Conservation (phyloP, 2,797 vertebrate genomes). For the Labroides dimidiatus region DNA sequence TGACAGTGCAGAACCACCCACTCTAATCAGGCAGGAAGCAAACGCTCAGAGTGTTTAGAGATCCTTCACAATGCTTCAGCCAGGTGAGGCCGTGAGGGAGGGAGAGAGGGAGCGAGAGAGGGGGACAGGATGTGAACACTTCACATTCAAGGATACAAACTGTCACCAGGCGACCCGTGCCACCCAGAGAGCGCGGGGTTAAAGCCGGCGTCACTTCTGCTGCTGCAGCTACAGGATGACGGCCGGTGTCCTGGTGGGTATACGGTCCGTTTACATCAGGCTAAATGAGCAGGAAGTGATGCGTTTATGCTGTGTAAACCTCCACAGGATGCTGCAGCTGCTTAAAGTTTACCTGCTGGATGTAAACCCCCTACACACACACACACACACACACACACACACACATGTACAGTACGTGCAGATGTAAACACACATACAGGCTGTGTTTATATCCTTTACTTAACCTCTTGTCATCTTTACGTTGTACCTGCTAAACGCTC, state of each 20-base stretch:
- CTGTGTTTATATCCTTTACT: slow-evolving; percentile 36
- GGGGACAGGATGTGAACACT: slow-evolving; percentile 56
- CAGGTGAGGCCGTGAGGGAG: slow-evolving; percentile 46
- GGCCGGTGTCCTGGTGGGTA: slow-evolving; percentile 47
- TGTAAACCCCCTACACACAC: slow-evolving; percentile 64
- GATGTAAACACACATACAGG: slow-evolving; percentile 26
- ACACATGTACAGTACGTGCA: background rate
- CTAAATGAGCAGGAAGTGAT: slow-evolving; percentile 77
- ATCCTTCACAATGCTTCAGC: slow-evolving; percentile 49
- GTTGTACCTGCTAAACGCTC: slow-evolving; percentile 35
- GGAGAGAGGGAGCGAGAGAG: slow-evolving; percentile 40
- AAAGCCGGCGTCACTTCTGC: slow-evolving; percentile 54
- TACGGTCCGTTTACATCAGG: slow-evolving; percentile 72
- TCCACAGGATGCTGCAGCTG: slow-evolving; percentile 73
- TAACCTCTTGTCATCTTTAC: slow-evolving; percentile 27
- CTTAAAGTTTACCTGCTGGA: slow-evolving; percentile 82
- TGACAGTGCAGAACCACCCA: slow-evolving; percentile 61
- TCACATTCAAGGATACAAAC: slow-evolving; percentile 70
- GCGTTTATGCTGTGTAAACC: slow-evolving; percentile 83
- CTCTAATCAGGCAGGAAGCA: slow-evolving; percentile 52
- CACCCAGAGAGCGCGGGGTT: slow-evolving; percentile 64
- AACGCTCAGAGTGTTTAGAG: slow-evolving; percentile 55
- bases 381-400: slow-evolving; percentile 1
- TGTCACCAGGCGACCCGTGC: slow-evolving; percentile 62
- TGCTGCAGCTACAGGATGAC: slow-evolving; percentile 48